Evolutionary conservation across 1,140 invertebrate species (phyloP).

Genomic region (Nasonia longicornis): DNA sequence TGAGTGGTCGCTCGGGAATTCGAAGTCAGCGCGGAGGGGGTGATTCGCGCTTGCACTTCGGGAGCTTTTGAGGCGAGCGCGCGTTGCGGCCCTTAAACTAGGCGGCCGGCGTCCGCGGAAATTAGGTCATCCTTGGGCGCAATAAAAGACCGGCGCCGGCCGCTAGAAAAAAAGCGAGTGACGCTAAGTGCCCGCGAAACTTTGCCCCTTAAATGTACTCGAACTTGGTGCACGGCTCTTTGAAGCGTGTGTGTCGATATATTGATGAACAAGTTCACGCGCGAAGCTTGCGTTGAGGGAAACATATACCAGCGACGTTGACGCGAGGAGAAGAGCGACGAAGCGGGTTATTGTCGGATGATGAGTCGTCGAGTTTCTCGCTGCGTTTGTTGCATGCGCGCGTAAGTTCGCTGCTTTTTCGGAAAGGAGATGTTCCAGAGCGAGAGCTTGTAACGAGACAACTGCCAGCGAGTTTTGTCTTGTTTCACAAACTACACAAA

Average conservation of each 20-base stretch:
- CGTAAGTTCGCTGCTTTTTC: background rate
- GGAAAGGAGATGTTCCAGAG: background rate
- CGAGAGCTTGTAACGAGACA: background rate
- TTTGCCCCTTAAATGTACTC: background rate
- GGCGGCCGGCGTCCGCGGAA: background rate
- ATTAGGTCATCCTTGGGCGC: constrained; percentile 4
- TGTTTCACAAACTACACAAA: background rate
- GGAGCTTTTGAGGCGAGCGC: background rate
- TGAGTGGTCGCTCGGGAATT: background rate
- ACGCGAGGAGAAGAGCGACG: background rate
- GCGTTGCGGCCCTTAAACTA: background rate
- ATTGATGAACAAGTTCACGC: background rate
- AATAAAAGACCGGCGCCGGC: background rate
- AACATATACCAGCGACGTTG: background rate
- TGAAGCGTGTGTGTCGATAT: constrained; percentile 1
- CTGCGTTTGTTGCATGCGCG: background rate
- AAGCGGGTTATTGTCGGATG: background rate
- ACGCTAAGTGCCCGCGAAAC: constrained; percentile 24
- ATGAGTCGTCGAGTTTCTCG: background rate
- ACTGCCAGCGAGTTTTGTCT: background rate
- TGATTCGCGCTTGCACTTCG: constrained; percentile 11
- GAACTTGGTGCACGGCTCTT: background rate
- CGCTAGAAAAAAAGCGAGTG: background rate
- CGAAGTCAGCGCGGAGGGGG: background rate
- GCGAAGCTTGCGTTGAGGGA: background rate